A percentile compares a stretch with the other conserved stretches of the same genome.
phyloP scores from a whole-genome alignment of 2,888 invertebrate genomes.

The Cephonodes hylas region DNA sequence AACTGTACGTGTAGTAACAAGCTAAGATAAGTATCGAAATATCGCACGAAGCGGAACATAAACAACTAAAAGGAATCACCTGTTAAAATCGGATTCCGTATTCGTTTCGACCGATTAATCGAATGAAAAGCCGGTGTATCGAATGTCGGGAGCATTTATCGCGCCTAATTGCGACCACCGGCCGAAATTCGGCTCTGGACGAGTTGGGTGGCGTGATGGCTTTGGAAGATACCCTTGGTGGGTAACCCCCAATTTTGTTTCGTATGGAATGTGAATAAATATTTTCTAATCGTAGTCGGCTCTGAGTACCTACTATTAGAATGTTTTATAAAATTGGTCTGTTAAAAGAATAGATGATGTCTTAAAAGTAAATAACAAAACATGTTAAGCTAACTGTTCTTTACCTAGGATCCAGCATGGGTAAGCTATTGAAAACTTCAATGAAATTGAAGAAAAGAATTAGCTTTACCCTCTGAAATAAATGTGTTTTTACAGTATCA shows the following conservation, averaged over 20 bases:
- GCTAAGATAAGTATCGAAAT: constrained; percentile 46
- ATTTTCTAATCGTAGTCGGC: neutral
- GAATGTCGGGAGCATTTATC: constrained; percentile 72
- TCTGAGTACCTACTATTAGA: neutral
- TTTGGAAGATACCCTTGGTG: constrained; percentile 41
- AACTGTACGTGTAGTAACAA: constrained; percentile 32
- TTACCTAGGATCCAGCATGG: too few relatives aligned
- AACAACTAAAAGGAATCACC: constrained; percentile 65
- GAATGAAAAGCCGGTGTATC: constrained; percentile 64
- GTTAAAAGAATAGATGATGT: too few relatives aligned
- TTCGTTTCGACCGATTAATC: constrained; percentile 68
- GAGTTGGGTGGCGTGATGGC: constrained; percentile 67
- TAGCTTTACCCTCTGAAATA: too few relatives aligned
- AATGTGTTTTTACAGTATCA: too few relatives aligned
- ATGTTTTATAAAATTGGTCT: neutral
- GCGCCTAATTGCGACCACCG: constrained; percentile 75
- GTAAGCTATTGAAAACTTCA: too few relatives aligned
- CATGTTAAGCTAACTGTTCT: too few relatives aligned
- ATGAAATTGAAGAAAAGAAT: too few relatives aligned
- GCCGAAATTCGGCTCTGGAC: constrained; percentile 57
- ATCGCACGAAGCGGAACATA: constrained; percentile 59
- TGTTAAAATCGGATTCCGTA: constrained; percentile 66
- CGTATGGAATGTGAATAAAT: neutral
- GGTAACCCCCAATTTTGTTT: constrained; percentile 28
- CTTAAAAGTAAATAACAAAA: too few relatives aligned